A percentile compares a stretch with the other conserved stretches of the same genome.
These are phyloP conservation scores for Dinomys branickii DNA, from an alignment of 2,113 vertebrate genomes.

Conservation along the genomic window DNA sequence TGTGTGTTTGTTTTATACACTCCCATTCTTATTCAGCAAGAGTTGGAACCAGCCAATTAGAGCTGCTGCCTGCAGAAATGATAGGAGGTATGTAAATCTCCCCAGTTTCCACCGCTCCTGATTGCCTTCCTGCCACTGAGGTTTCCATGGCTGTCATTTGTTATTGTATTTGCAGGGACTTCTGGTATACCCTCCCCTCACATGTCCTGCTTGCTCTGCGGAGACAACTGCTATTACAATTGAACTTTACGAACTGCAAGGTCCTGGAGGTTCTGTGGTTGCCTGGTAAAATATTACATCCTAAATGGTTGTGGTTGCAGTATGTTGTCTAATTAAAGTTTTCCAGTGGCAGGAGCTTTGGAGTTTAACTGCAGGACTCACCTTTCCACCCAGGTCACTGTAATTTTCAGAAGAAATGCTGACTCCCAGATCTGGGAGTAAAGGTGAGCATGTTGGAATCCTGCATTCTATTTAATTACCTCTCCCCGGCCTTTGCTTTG, in stretches of 20 bases:
- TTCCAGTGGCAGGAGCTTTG: neutral
- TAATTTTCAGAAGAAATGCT: constrained; percentile 64
- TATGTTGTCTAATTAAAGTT: constrained; percentile 55
- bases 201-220: too few species aligned
- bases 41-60: neutral
- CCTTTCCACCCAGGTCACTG: constrained; percentile 47
- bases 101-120: neutral
- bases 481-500: neutral
- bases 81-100: neutral
- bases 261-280: neutral
- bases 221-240: neutral
- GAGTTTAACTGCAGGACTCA: neutral
- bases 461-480: neutral
- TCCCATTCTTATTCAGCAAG: neutral
- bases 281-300: constrained; percentile 34
- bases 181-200: neutral
- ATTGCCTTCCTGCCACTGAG: neutral
- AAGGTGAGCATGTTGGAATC: neutral
- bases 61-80: neutral
- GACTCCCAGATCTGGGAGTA: constrained; percentile 19
- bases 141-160: neutral
- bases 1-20: neutral
- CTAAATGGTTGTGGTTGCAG: neutral
- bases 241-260: neutral
- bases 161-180: neutral